phyloP scores from a whole-genome alignment of 2,113 vertebrate species.

The Excalfactoria chinensis region DNA sequence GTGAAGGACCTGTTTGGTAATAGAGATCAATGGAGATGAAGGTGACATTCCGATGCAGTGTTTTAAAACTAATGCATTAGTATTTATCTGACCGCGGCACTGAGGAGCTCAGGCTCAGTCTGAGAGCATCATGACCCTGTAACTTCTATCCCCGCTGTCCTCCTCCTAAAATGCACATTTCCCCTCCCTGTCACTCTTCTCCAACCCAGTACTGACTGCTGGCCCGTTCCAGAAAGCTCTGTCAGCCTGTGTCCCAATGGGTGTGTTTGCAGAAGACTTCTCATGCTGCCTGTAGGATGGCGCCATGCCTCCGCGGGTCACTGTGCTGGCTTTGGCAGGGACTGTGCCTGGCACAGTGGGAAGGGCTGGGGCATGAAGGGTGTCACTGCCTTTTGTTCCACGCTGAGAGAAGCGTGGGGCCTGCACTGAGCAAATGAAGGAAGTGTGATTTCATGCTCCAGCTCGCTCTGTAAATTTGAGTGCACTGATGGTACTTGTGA shows the following conservation, averaged over 20 bases:
- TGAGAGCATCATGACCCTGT: neutral
- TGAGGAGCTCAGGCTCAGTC: neutral
- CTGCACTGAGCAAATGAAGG: constrained; percentile 1
- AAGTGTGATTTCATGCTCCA: constrained; percentile 41
- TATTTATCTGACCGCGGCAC: neutral
- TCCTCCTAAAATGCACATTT: neutral
- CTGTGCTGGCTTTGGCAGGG: neutral
- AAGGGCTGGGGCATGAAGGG: neutral
- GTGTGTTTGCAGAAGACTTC: neutral
- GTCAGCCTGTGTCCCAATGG: neutral
- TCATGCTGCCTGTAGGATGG: fast-evolving
- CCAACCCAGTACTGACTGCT: neutral
- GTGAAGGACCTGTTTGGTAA: constrained; percentile 42
- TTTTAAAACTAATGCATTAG: constrained; percentile 10
- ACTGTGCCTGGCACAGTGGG: neutral
- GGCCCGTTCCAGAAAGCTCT: neutral
- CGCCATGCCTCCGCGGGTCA: neutral
- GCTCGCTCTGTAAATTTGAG: neutral
- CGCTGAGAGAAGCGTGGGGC: neutral
- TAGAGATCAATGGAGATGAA: constrained; percentile 62
- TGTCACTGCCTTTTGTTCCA: neutral
- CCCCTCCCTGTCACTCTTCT: neutral
- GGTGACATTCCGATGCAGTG: constrained; percentile 40
- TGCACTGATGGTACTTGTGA: constrained; percentile 3
- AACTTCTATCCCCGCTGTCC: neutral